Base-by-base conservation (phyloP, 2,113 vertebrate species). In the Brachirus orientalis region DNA sequence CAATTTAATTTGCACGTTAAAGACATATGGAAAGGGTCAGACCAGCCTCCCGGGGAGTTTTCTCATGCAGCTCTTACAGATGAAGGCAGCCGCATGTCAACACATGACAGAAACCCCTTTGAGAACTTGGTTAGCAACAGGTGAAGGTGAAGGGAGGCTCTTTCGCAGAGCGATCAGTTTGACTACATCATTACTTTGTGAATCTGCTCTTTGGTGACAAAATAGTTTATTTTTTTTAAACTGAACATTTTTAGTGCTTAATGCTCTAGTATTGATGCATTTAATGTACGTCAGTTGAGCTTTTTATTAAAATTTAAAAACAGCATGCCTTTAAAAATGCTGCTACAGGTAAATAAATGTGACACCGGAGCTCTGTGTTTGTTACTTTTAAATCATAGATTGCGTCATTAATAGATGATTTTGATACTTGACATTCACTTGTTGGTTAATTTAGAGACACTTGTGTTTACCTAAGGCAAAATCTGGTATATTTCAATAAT, bases 141-240 rank as follows among this genome's bases (percentile, higher is more conserved):
- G 90, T 89, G 82, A 89, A 91, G 82, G 90, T 89, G 82, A 89
- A 75, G 79, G 53, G 61, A 78, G 63, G 38, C 84, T 59, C 66
- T 68, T 68, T 59, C 80, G 68, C 69, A 77, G 58, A 79, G 70
- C 74, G 38, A 83, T 79, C 75, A 75, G 66, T 80, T 74, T 76
- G 75, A 81, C 68, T 14, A 2, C 55, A 72, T 80, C 60, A 80
- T 78, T 68, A 78, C 14, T 38, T 72, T 46, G 16, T 65, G 8
- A 48, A 36, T 70, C 16, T 53, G 46, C 16, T 65, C 33, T 47
- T 45, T 47, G 44, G 40, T 17, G 18, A 45, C 60, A 11, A 57
- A 71, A 41, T 13, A 28, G 36, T 45, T n/a, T n/a, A n/a, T n/a
- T n/a, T n/a, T 6, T 35, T 38, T 57, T 11, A 11, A 19, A 60